phyloP scores from a whole-genome alignment of 2,113 vertebrate species.

The Dicrurus megarhynchus region DNA sequence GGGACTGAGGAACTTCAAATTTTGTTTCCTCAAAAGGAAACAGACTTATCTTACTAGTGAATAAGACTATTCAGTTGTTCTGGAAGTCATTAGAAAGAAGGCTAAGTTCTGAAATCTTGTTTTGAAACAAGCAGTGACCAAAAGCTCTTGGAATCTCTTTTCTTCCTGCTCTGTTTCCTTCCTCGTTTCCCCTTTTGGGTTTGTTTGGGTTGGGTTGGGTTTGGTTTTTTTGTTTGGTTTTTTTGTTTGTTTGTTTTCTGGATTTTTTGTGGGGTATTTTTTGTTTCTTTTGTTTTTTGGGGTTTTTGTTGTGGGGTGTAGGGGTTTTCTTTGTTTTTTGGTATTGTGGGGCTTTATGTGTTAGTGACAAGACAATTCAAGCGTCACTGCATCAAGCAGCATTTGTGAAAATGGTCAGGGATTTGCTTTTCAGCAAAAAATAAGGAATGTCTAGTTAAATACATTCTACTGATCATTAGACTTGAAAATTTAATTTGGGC shows the following conservation, averaged over 20 bases:
- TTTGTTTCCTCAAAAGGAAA: not conserved
- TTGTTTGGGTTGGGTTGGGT: not conserved
- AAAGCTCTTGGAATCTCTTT: not conserved
- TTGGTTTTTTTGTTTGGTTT: not conserved
- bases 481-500: not conserved
- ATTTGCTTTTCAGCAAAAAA: not conserved
- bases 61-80: not conserved
- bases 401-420: not conserved
- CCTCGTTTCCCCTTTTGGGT: rapidly evolving
- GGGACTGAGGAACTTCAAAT: not conserved
- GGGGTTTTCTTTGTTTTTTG: not conserved
- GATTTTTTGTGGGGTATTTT: not conserved
- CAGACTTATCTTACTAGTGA: not conserved
- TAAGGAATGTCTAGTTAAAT: not conserved
- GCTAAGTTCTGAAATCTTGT: not conserved
- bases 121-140: not conserved
- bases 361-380: not conserved
- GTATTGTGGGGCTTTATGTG: not conserved
- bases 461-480: not conserved
- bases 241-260: not conserved
- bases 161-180: not conserved
- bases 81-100: not conserved
- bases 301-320: not conserved
- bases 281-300: not conserved
- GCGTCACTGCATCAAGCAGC: not conserved